Conservation (phyloP, 2,113 vertebrate genomes). For the Butorides virescens region DNA sequence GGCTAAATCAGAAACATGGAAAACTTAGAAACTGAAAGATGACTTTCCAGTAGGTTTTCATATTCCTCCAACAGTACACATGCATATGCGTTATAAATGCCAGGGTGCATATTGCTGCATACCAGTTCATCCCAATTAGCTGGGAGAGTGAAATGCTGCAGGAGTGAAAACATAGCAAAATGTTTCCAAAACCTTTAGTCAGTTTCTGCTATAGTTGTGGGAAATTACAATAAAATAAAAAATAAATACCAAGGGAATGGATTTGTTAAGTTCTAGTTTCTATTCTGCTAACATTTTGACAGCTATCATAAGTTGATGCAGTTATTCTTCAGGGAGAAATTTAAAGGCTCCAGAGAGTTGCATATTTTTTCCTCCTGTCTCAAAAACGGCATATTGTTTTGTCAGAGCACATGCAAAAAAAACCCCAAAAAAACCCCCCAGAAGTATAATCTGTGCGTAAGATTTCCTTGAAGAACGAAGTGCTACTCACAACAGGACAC, state of each 20-base stretch:
- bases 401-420: not conserved
- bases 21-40: not conserved
- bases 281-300: not conserved
- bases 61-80: not conserved
- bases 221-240: constrained; percentile 2
- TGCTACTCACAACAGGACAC: not conserved
- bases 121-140: not conserved
- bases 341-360: not conserved
- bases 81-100: not conserved
- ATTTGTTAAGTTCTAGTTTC: not conserved
- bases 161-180: not conserved
- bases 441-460: not conserved
- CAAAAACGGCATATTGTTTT: not conserved
- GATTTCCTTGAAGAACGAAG: not conserved
- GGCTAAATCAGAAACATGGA: not conserved
- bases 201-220: not conserved
- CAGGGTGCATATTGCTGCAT: not conserved
- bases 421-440: too few species aligned
- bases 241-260: not conserved
- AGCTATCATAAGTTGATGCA: not conserved
- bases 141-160: not conserved
- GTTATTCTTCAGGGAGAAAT: not conserved
- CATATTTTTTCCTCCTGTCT: not conserved
- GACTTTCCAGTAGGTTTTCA: not conserved
- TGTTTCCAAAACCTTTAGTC: not conserved